Percentiles rank a stretch among this genome's conserved stretches.
These are phyloP conservation scores for Rhopalosiphum nymphaeae DNA, from an alignment of 2,888 invertebrate species.

Conservation along the genomic window DNA sequence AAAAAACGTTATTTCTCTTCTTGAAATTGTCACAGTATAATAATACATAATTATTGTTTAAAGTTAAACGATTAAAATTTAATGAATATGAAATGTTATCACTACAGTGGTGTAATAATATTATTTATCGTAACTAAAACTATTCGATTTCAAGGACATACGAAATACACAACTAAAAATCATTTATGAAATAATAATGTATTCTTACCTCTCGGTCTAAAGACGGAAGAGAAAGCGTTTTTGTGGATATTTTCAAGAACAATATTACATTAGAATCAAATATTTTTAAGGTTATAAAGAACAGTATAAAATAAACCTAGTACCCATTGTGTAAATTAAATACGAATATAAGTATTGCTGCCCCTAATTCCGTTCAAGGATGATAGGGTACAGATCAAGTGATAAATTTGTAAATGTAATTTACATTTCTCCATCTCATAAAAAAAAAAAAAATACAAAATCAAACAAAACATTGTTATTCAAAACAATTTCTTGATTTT, in stretches of 20 bases:
- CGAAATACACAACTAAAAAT: not conserved
- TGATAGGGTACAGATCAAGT: not conserved
- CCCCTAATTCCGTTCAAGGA: not conserved
- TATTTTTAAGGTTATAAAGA: conserved; percentile 5
- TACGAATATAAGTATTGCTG: not conserved
- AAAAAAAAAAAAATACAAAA: not conserved
- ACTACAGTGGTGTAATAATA: not conserved
- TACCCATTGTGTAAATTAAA: not conserved
- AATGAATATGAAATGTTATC: not conserved
- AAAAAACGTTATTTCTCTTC: not conserved
- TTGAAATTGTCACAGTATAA: not conserved
- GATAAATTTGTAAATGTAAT: not conserved
- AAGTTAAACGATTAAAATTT: not conserved
- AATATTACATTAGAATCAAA: not conserved
- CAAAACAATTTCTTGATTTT: not conserved
- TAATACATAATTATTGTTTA: not conserved
- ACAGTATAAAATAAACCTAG: not conserved
- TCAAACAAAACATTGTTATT: not conserved
- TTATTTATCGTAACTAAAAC: not conserved
- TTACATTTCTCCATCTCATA: not conserved
- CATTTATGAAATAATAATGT: not conserved
- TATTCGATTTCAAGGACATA: not conserved
- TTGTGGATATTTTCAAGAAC: not conserved
- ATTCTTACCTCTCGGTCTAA: not conserved
- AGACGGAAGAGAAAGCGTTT: not conserved